phyloP scores from a whole-genome alignment of 2,113 vertebrate species.

The Anser cygnoides region DNA sequence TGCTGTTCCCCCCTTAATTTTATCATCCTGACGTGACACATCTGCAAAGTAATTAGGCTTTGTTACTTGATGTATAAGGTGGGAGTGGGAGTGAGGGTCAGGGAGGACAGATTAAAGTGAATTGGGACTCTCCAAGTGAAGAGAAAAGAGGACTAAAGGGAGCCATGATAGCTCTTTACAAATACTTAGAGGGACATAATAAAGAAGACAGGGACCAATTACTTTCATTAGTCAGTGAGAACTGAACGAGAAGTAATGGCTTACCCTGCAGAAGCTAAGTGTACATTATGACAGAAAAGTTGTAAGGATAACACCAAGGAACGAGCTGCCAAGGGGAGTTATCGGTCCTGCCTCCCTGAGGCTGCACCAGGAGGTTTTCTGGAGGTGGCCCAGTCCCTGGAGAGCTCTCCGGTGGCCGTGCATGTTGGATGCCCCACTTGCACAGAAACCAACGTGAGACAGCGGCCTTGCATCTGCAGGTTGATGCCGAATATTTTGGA shows the following conservation, averaged over 20 bases:
- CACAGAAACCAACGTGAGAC: background rate
- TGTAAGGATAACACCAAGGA: fast-evolving
- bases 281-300: background rate
- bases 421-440: background rate
- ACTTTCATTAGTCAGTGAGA: slow-evolving; percentile 50
- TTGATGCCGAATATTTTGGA: background rate
- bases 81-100: slow-evolving; percentile 44
- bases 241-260: background rate
- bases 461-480: fast-evolving
- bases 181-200: slow-evolving; percentile 42
- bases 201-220: slow-evolving; percentile 63
- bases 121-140: slow-evolving; percentile 38
- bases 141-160: slow-evolving; percentile 51
- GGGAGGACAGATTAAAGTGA: slow-evolving; percentile 33
- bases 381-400: background rate
- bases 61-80: background rate
- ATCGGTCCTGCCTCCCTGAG: background rate
- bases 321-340: background rate
- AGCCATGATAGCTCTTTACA: slow-evolving; percentile 34
- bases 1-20: background rate
- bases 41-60: background rate
- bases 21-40: background rate
- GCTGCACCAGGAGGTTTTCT: fast-evolving
- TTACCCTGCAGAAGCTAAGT: background rate
- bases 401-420: fast-evolving